Percentiles rank a stretch among this genome's conserved stretches.
Conservation (phyloP, 2,113 vertebrate genomes). For the Glareola pratincola region DNA sequence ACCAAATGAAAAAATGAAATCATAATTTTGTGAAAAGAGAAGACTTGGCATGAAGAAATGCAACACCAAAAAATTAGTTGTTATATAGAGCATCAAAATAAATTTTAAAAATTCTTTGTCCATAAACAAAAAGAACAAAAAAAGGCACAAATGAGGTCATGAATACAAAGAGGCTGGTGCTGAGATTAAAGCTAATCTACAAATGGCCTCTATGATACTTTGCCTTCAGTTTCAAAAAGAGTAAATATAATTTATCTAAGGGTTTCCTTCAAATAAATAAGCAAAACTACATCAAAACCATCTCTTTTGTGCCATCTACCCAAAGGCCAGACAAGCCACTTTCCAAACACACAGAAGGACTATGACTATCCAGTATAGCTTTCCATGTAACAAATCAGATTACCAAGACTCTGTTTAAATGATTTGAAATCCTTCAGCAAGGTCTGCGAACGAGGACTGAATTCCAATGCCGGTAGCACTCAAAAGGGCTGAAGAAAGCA, state of each 20-base stretch:
- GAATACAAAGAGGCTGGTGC: fast-evolving
- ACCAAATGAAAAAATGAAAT: background rate
- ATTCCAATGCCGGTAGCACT: background rate
- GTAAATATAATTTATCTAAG: background rate
- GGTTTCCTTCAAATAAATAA: background rate
- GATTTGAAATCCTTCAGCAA: background rate
- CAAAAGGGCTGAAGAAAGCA: background rate
- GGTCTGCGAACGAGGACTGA: background rate
- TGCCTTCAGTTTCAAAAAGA: background rate
- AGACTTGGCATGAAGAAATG: background rate
- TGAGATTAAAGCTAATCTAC: background rate
- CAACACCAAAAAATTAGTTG: background rate
- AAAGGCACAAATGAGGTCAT: background rate
- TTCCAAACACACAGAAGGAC: background rate
- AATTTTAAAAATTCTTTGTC: background rate
- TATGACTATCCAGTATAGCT: background rate
- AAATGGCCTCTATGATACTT: background rate
- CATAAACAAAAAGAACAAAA: background rate
- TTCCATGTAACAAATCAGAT: background rate
- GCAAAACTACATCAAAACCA: background rate
- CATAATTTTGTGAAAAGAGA: background rate
- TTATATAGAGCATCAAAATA: background rate
- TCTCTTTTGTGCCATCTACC: background rate
- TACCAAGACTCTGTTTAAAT: background rate
- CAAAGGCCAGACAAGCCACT: background rate